Conservation (phyloP, 2,888 invertebrate genomes). For the Harpalus rufipes region DNA sequence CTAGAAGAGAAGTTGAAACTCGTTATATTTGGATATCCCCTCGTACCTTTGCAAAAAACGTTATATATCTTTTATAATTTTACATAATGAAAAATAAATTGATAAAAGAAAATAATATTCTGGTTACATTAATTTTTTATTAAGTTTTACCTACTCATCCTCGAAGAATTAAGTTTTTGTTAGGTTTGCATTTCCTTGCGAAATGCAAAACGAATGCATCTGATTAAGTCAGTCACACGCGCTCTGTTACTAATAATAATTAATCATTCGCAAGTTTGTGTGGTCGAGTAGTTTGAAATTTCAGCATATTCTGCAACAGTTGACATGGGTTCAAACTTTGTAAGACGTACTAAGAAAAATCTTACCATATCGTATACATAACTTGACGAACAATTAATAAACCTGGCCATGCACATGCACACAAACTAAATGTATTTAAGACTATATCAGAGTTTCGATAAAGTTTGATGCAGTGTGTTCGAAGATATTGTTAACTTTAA, state of each 20-base stretch:
- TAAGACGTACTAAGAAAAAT: conserved; percentile 10
- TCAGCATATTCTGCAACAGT: conserved; percentile 17
- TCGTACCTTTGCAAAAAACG: no score
- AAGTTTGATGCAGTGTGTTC: no score
- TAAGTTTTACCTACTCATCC: no score
- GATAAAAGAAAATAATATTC: no score
- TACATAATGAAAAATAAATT: no score
- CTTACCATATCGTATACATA: conserved; percentile 27
- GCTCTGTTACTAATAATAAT: conserved; percentile 33
- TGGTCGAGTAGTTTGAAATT: conserved; percentile 33
- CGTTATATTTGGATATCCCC: no score
- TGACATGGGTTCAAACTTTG: conserved; percentile 55
- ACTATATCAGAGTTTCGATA: neutral
- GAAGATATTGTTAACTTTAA: no score
- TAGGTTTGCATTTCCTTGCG: neutral
- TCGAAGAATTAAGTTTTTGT: neutral
- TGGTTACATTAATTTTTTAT: no score
- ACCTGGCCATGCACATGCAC: neutral
- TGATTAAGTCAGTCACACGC: conserved; percentile 51
- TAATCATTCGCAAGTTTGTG: conserved; percentile 49
- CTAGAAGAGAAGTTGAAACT: no score
- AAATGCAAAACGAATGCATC: conserved; percentile 24
- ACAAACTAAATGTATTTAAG: neutral
- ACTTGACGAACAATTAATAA: neutral
- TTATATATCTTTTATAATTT: no score